Evolutionary conservation across 2,888 invertebrate species (phyloP), one percentile per base, ranked within the genome.

Genomic region (Muscina levida): DNA sequence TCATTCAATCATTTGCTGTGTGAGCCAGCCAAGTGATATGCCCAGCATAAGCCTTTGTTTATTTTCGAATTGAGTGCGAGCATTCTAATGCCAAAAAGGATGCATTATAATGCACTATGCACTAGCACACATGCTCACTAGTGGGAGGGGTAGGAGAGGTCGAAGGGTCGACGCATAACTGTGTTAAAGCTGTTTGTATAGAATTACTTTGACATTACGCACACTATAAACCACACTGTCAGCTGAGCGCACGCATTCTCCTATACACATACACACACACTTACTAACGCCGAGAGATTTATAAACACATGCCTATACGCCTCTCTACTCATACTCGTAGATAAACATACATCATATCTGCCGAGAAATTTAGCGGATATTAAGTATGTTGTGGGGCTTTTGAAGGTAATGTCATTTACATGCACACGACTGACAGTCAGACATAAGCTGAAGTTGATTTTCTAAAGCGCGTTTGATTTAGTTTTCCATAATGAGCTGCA

Each of bases 321-420:
- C n/a, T n/a, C n/a, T n/a, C n/a, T n/a, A n/a, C n/a, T n/a, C n/a
- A 31, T 31, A 31, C 31, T 31, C 31, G 31, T 31, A 31, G 8
- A 31, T 24, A 19, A 8, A 11, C 51, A 51, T 51, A 19, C 1
- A 51, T 11, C 2, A 8, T 51, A 19, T 22, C 5, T 11, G 13
- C 24, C 24, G 24, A 22, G 19, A 53, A 10, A 4, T 53, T 59
- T 37, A 15, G 37, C 59, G 59, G 59, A 59, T 59, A 59, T 59
- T 59, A 59, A 59, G 39, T 39, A 37, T 59, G 59, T 39, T 17
- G n/a, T n/a, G n/a, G 10, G 59, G 8, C 11, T 19, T 24, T 24
- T 24, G 24, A 24, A 53, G 53, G 24, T 53, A 53, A 53, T 53
- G 53, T 53, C 53, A 53, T 53, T 22, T 59, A 15, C 57, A 57